Evolutionary conservation across 2,888 invertebrate genomes (phyloP).

Genomic region (Clanis bilineata): DNA sequence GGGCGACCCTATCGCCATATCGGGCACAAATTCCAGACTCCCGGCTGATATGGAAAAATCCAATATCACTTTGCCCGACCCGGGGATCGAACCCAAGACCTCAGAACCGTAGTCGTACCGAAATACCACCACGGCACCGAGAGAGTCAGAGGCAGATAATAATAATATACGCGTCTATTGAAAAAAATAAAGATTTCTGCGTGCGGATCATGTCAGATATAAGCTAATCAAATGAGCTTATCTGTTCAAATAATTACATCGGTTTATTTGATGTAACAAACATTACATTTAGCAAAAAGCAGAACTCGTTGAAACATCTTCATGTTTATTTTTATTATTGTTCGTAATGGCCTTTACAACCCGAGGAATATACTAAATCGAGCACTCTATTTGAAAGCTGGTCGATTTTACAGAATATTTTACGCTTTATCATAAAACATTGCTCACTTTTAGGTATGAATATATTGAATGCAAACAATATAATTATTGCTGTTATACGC

Average conservation of each 20-base stretch:
- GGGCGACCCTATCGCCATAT: too few species aligned
- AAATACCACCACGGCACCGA: too few species aligned
- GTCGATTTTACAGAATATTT: slow-evolving; percentile 5
- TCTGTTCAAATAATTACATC: slow-evolving; percentile 33
- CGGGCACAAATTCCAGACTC: too few species aligned
- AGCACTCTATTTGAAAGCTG: slow-evolving; percentile 29
- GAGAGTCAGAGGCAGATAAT: neutral
- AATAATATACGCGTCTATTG: neutral
- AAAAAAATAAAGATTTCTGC: neutral
- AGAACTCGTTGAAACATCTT: slow-evolving; percentile 24
- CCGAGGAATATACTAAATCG: slow-evolving; percentile 24
- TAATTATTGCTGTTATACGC: neutral
- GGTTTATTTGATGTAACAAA: slow-evolving; percentile 34
- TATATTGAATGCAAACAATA: neutral
- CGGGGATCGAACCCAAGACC: too few species aligned
- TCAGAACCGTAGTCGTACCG: too few species aligned
- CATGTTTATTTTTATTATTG: slow-evolving; percentile 31
- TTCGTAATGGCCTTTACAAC: slow-evolving; percentile 27
- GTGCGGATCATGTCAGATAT: slow-evolving; percentile 10
- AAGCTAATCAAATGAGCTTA: slow-evolving; percentile 18
- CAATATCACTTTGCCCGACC: too few species aligned
- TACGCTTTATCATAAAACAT: slow-evolving; percentile 2
- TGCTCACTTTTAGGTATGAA: slow-evolving; percentile 3
- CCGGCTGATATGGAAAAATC: too few species aligned
- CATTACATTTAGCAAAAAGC: slow-evolving; percentile 31